phyloP scores from a whole-genome alignment of 2,888 invertebrate genomes.

The Coenonympha arcania region DNA sequence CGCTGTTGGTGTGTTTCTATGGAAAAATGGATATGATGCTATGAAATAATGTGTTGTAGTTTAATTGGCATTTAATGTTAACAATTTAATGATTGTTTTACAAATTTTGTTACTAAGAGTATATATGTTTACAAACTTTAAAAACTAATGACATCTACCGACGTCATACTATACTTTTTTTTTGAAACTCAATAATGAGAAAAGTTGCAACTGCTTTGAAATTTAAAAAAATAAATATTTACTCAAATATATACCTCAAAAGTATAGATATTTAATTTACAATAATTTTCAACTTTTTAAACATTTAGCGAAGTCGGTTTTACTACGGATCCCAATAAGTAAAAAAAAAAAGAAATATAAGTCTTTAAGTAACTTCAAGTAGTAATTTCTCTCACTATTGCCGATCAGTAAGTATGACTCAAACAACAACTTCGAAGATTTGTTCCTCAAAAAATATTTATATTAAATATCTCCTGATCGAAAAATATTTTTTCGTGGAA shows the following conservation, averaged over 20 bases:
- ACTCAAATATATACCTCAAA: conserved; percentile 19
- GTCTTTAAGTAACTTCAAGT: too few species aligned
- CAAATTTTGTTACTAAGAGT: conserved; percentile 53
- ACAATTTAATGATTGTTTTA: conserved; percentile 48
- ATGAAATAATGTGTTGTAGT: conserved; percentile 39
- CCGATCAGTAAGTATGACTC: conserved; percentile 2
- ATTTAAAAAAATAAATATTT: conserved; percentile 22
- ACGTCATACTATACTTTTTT: not conserved
- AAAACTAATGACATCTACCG: conserved; percentile 3
- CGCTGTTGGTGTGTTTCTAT: conserved; percentile 55
- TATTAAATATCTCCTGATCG: too few species aligned
- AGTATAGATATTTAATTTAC: not conserved
- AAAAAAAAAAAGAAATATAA: too few species aligned
- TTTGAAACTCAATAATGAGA: not conserved
- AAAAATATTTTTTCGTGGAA: conserved; percentile 4
- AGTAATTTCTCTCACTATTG: conserved; percentile 11
- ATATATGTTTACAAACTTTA: conserved; percentile 42
- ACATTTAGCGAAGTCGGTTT: too few species aligned
- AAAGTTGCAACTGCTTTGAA: not conserved
- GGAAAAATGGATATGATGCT: conserved; percentile 55
- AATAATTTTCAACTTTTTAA: too few species aligned
- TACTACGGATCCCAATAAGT: too few species aligned
- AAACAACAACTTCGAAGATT: conserved; percentile 1
- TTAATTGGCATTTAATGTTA: conserved; percentile 56
- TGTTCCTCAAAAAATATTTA: conserved; percentile 8